Evolutionary conservation across 1,140 invertebrate genomes (phyloP).

Genomic region (Nasonia vitripennis): DNA sequence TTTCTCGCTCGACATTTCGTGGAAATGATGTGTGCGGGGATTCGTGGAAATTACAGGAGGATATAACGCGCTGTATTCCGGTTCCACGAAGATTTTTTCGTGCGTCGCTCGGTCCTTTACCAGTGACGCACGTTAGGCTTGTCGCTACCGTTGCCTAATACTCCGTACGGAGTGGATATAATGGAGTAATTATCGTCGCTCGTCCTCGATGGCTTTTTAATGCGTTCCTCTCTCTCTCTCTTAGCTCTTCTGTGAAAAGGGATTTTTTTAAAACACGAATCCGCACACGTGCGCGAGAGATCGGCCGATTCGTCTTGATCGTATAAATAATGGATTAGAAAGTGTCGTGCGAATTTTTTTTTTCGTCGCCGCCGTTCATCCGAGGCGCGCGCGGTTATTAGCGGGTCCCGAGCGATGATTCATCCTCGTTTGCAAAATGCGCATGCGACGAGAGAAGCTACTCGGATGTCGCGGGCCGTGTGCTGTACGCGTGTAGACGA

Average conservation of each 20-base stretch:
- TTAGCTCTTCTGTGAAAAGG: neutral
- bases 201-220: neutral
- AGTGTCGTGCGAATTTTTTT: slow-evolving; percentile 1
- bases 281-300: neutral
- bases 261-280: neutral
- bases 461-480: slow-evolving; percentile 10
- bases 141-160: neutral
- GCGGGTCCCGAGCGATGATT: neutral
- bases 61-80: neutral
- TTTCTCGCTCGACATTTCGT: neutral
- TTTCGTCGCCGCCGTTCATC: neutral
- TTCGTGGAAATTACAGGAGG: neutral
- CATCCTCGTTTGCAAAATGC: slow-evolving; percentile 33
- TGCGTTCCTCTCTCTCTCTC: neutral
- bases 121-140: neutral
- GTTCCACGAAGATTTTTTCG: neutral
- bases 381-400: neutral
- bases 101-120: neutral
- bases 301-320: neutral
- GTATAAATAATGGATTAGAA: slow-evolving; percentile 34
- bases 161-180: neutral
- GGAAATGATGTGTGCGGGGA: neutral
- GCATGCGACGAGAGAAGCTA: neutral
- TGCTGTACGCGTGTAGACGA: neutral
- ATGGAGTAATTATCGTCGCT: neutral